Conservation (phyloP, 2,888 invertebrate species). For the Phalera bucephala region DNA sequence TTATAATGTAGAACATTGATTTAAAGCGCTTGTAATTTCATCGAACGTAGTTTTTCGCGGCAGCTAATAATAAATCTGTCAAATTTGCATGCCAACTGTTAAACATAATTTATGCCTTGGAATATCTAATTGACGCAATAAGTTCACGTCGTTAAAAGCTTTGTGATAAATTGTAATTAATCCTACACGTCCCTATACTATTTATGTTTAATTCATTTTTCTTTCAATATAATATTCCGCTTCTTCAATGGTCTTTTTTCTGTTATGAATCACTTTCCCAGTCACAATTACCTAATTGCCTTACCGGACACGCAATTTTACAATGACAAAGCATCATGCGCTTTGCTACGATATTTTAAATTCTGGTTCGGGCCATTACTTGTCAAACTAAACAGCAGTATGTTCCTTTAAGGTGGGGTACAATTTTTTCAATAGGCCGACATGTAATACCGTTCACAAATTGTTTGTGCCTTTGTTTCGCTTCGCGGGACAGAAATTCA, state of each 20-base stretch:
- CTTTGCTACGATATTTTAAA: too few relatives aligned
- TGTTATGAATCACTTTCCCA: too few relatives aligned
- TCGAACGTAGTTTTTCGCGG: constrained; percentile 1
- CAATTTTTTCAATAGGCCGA: constrained; percentile 50
- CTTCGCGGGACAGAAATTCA: constrained; percentile 52
- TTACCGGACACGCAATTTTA: too few relatives aligned
- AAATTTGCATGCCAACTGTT: constrained; percentile 2
- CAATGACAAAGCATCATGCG: too few relatives aligned
- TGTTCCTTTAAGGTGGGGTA: constrained; percentile 28
- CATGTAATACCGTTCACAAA: constrained; percentile 60
- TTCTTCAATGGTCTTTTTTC: too few relatives aligned
- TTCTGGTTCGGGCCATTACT: constrained; percentile 27
- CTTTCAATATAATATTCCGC: too few relatives aligned
- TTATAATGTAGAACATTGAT: neutral
- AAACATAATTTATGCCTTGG: neutral
- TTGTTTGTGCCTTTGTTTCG: constrained; percentile 71
- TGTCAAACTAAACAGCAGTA: constrained; percentile 11
- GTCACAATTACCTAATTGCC: too few relatives aligned
- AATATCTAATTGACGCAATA: constrained; percentile 1
- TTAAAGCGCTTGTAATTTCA: constrained; percentile 1
- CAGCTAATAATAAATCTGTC: constrained; percentile 3
- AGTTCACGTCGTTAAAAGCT: neutral
- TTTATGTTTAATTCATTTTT: neutral
- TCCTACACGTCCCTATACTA: neutral
- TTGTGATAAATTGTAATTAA: neutral